Evolutionary conservation across 1,140 invertebrate species (phyloP), one percentile per base, ranked within the genome.

Genomic region (Achroia grisella): DNA sequence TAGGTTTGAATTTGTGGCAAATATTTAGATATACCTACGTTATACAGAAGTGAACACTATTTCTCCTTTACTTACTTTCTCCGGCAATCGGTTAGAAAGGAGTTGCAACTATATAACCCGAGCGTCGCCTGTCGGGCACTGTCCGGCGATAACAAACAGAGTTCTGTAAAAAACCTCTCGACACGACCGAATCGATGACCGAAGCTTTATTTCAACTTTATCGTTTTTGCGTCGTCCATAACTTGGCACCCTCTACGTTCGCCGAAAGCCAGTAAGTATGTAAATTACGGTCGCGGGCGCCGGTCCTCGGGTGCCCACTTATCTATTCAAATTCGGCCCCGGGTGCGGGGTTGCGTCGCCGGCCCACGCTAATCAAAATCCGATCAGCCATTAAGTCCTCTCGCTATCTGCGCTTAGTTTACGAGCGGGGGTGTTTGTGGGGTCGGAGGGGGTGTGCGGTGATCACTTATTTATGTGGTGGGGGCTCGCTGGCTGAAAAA

Each of bases 361-460:
- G 79, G 75, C 71, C 75, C 69, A 63, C 71, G 74, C 75, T 84
- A 82, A 84, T 84, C 80, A 84, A 82, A 84, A 81, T 78, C 80
- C 80, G 80, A 84, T 84, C 77, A 81, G 80, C 80, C 77, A 84
- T 84, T 84, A 84, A 81, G 75, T 78, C 70, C 71, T 81, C 71
- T 66, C 75, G 74, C 77, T 81, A 81, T 84, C 80, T 76, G 62
- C 55, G 70, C 75, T 75, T 71, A 73, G 80, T 81, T 81, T 81
- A 84, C 80, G 75, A 82, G 68, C 74, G 70, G 59, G 62, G 56
- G 47, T 23, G 17, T 23, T 23, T 23, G 17, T 23, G 28, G 49
- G 45, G 57, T 37, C 29, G 54, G 53, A 60, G 47, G 60, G 44
- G 37, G 47, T 23, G 60, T 14, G 52, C 43, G 51, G 61, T 60